Conservation (phyloP, 2,113 vertebrate species). For the Danio rerio region GRCz12tu NC_133177.1:10704501-10705000, state of each 20-base stretch:
- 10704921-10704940: not conserved
- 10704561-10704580: constrained; percentile 87
- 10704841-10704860: not conserved
- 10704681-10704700: not conserved
- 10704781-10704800: not conserved
- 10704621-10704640: not conserved
- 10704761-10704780: not conserved
- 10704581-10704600: not conserved
- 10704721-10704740: constrained; percentile 29
- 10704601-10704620: not conserved
- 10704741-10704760: not conserved
- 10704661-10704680: not conserved
- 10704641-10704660: not conserved
- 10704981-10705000: too few species aligned
- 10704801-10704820: not conserved
- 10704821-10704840: not conserved
- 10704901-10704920: not conserved
- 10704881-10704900: not conserved
- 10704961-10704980: too few species aligned
- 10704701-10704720: not conserved
- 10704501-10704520: constrained; percentile 85
- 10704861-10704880: not conserved
- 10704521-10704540: constrained; percentile 75
- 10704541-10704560: constrained; percentile 91
- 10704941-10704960: too few species aligned